phyloP scores from a whole-genome alignment of 2,113 vertebrate genomes.

The Gymnocephalus cernua region DNA sequence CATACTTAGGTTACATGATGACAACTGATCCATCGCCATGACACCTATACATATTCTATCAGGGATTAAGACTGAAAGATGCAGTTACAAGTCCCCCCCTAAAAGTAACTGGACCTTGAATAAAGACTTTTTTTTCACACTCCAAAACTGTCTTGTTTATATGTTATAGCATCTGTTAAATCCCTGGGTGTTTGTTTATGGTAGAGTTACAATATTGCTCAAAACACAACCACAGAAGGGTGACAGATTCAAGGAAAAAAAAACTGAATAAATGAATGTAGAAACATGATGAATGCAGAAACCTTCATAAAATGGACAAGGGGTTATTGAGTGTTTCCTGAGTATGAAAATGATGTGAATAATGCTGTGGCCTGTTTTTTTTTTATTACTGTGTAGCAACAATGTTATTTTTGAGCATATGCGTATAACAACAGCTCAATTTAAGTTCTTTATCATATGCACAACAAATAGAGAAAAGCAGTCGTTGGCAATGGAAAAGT shows the following conservation, averaged over 20 bases:
- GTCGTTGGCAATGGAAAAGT: no score
- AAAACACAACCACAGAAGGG: background rate
- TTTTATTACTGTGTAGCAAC: no score
- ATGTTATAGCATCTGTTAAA: background rate
- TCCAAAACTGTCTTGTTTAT: background rate
- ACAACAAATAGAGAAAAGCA: no score
- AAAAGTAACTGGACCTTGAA: no score
- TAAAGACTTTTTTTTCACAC: no score
- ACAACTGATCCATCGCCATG: background rate
- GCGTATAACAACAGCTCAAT: background rate
- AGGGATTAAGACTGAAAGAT: background rate
- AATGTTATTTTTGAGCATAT: background rate
- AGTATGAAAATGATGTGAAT: background rate
- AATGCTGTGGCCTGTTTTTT: background rate
- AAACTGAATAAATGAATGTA: background rate
- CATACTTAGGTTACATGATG: background rate
- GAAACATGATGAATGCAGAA: background rate
- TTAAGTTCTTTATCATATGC: no score
- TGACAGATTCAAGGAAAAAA: background rate
- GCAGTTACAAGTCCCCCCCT: no score
- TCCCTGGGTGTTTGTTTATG: background rate
- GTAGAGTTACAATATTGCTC: background rate
- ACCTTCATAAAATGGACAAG: background rate
- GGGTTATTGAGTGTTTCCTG: background rate
- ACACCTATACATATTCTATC: background rate